These are phyloP conservation scores for Ophiodon elongatus DNA, from an alignment of 2,113 vertebrate species.

Conservation along the genomic window DNA sequence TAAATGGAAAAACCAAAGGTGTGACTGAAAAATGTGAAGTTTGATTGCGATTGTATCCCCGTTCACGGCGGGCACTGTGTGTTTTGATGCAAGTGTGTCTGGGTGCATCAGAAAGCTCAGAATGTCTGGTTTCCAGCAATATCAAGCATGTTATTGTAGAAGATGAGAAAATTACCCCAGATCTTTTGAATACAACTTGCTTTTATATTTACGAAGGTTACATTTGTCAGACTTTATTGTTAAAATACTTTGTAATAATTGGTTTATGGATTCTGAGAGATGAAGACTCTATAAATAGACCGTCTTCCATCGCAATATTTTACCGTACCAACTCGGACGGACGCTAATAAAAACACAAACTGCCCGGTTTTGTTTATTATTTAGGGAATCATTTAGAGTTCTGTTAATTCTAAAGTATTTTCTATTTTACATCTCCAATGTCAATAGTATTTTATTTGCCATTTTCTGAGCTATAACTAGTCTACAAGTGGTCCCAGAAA, in stretches of 20 bases:
- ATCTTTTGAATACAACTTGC: background rate
- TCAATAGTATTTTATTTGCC: background rate
- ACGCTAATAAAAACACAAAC: background rate
- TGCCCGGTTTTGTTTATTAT: background rate
- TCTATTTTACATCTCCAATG: background rate
- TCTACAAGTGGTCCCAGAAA: background rate
- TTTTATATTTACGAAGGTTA: background rate
- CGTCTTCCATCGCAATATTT: too few relatives aligned
- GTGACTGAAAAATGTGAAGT: background rate
- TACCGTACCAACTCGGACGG: too few relatives aligned
- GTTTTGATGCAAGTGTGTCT: background rate
- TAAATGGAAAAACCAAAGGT: background rate
- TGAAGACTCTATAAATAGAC: background rate
- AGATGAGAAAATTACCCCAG: background rate
- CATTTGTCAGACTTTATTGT: background rate
- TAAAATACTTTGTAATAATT: background rate
- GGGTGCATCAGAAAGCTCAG: background rate
- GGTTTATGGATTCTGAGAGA: background rate
- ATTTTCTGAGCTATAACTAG: background rate
- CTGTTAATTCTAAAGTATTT: background rate
- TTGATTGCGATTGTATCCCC: background rate
- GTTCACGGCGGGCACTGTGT: background rate
- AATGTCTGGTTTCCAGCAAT: too few relatives aligned
- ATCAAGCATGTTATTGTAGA: background rate
- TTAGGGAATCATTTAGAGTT: background rate